phyloP scores from a whole-genome alignment of 2,888 invertebrate species.

The Synanthedon vespiformis region DNA sequence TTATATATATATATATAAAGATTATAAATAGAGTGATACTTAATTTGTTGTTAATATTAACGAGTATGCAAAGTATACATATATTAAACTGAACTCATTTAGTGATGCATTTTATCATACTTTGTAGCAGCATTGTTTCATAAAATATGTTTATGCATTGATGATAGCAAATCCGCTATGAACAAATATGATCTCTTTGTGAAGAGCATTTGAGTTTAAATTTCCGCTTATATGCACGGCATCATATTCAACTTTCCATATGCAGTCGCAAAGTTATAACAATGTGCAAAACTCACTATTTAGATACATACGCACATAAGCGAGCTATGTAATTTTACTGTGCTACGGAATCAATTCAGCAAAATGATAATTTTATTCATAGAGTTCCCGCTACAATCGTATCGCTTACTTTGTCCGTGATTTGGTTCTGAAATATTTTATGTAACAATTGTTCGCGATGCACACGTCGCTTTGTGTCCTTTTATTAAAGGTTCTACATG shows the following conservation, averaged over 20 bases:
- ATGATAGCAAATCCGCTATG: too few species aligned
- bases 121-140: too few species aligned
- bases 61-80: too few species aligned
- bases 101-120: too few species aligned
- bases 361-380: constrained; percentile 70
- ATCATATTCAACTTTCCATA: background rate
- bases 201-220: background rate
- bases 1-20: too few species aligned
- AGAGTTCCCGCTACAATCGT: constrained; percentile 64
- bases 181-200: background rate
- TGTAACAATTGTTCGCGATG: constrained; percentile 32
- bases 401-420: constrained; percentile 66
- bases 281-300: constrained; percentile 15
- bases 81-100: too few species aligned
- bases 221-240: background rate
- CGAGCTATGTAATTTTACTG: constrained; percentile 52
- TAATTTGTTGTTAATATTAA: too few species aligned
- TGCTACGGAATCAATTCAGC: constrained; percentile 63
- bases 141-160: too few species aligned
- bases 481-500: too few species aligned
- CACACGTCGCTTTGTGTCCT: constrained; percentile 9
- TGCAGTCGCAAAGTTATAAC: constrained; percentile 8
- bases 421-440: constrained; percentile 59
- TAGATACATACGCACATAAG: constrained; percentile 27
- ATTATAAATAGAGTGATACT: too few species aligned